Conservation (phyloP, 2,888 invertebrate species). For the Aspidapion aeneum region DNA sequence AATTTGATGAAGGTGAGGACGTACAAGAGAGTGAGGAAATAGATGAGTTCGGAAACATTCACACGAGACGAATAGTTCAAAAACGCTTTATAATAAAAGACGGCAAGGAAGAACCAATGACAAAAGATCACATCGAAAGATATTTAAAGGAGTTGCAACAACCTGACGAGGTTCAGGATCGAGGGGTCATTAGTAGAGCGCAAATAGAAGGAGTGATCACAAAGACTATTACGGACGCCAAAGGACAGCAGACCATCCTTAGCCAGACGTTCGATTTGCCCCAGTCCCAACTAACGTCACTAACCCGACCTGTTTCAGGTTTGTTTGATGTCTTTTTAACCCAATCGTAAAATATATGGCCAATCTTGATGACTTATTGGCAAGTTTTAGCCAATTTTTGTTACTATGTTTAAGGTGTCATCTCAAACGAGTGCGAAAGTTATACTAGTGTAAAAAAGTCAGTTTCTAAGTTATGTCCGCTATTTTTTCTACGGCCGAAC, state of each 20-base stretch:
- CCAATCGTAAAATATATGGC: no score
- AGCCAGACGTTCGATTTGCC: slow-evolving; percentile 40
- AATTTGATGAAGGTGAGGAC: slow-evolving; percentile 53
- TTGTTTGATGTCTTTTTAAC: slow-evolving; percentile 29
- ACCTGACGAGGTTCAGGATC: slow-evolving; percentile 27
- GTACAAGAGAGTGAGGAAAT: slow-evolving; percentile 51
- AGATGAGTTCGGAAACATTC: slow-evolving; percentile 54
- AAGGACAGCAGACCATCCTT: slow-evolving; percentile 40
- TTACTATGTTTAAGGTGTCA: no score
- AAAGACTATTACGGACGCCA: slow-evolving; percentile 35
- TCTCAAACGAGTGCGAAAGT: no score
- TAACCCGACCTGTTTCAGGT: slow-evolving; percentile 36
- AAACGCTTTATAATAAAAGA: slow-evolving; percentile 48
- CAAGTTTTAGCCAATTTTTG: no score
- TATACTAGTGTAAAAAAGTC: no score
- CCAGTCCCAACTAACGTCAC: slow-evolving; percentile 33
- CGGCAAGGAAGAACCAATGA: slow-evolving; percentile 28
- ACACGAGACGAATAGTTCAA: slow-evolving; percentile 50
- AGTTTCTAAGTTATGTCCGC: no score
- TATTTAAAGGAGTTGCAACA: slow-evolving; percentile 35
- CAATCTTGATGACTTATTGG: no score
- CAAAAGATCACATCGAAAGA: slow-evolving; percentile 37
- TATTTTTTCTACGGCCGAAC: no score
- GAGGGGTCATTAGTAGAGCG: slow-evolving; percentile 33
- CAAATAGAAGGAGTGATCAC: slow-evolving; percentile 33